Conservation (phyloP, 2,888 invertebrate genomes). For the Nomada ruficornis region DNA sequence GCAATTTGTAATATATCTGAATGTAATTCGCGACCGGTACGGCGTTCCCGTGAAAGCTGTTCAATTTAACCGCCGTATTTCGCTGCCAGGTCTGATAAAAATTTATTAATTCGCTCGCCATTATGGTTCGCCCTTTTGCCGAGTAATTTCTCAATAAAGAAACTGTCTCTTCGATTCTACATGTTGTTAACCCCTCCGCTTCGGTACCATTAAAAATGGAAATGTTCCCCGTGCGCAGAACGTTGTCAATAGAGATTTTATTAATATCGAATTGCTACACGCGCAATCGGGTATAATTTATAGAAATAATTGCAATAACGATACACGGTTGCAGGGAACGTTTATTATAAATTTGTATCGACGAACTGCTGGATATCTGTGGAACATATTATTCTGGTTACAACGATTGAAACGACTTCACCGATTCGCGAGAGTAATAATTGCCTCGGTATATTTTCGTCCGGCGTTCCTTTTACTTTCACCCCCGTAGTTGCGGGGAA, state of each 20-base stretch:
- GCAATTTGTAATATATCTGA: slow-evolving; percentile 81
- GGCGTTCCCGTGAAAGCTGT: slow-evolving; percentile 56
- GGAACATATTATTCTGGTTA: too few species aligned
- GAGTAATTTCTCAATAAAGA: not conserved
- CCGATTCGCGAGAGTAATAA: slow-evolving; percentile 30
- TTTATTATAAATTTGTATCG: too few species aligned
- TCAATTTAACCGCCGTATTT: slow-evolving; percentile 64
- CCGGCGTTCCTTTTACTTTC: slow-evolving; percentile 54
- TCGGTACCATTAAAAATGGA: too few species aligned
- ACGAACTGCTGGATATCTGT: too few species aligned
- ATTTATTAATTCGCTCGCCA: slow-evolving; percentile 54
- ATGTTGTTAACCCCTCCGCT: too few species aligned
- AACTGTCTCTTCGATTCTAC: not conserved
- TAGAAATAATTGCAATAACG: too few species aligned
- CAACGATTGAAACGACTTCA: slow-evolving; percentile 1
- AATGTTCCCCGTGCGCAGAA: too few species aligned
- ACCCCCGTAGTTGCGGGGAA: slow-evolving; percentile 43
- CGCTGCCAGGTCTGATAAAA: slow-evolving; percentile 39
- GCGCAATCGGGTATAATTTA: too few species aligned
- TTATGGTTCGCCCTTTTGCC: not conserved
- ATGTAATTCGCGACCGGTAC: slow-evolving; percentile 68
- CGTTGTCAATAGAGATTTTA: too few species aligned
- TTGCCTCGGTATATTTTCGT: slow-evolving; percentile 25
- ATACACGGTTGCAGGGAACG: too few species aligned
- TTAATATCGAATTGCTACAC: too few species aligned